phyloP scores from a whole-genome alignment of 2,888 invertebrate species.

The Apoda limacodes region DNA sequence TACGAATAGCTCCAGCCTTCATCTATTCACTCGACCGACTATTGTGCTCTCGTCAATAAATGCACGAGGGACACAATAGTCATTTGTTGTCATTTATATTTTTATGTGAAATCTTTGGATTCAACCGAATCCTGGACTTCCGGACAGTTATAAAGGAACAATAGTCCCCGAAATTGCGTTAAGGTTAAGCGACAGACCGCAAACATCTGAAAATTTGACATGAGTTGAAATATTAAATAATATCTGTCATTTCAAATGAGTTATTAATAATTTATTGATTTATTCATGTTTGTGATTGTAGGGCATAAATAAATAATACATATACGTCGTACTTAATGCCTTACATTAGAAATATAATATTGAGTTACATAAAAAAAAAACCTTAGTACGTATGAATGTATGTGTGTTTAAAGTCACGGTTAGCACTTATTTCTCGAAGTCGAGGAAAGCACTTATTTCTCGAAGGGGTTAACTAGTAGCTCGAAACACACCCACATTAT shows the following conservation, averaged over 20 bases:
- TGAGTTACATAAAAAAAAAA: too few relatives aligned
- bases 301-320: too few relatives aligned
- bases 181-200: slow-evolving; percentile 41
- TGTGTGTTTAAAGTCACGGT: too few relatives aligned
- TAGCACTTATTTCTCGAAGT: too few relatives aligned
- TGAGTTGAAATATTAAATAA: slow-evolving; percentile 12
- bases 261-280: neutral
- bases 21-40: slow-evolving; percentile 28
- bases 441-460: too few relatives aligned
- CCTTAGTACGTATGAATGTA: too few relatives aligned
- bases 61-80: slow-evolving; percentile 34
- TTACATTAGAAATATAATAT: too few relatives aligned
- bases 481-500: too few relatives aligned
- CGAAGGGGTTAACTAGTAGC: too few relatives aligned
- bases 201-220: slow-evolving; percentile 25
- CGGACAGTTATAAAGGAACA: slow-evolving; percentile 40
- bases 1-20: neutral
- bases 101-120: slow-evolving; percentile 36
- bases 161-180: slow-evolving; percentile 30
- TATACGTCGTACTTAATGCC: too few relatives aligned
- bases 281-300: too few relatives aligned
- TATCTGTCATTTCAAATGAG: slow-evolving; percentile 1
- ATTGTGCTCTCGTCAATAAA: slow-evolving; percentile 38
- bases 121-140: slow-evolving; percentile 41
- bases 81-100: slow-evolving; percentile 58